phyloP scores from a whole-genome alignment of 2,888 invertebrate genomes.

The Phrixothrix hirtus region DNA sequence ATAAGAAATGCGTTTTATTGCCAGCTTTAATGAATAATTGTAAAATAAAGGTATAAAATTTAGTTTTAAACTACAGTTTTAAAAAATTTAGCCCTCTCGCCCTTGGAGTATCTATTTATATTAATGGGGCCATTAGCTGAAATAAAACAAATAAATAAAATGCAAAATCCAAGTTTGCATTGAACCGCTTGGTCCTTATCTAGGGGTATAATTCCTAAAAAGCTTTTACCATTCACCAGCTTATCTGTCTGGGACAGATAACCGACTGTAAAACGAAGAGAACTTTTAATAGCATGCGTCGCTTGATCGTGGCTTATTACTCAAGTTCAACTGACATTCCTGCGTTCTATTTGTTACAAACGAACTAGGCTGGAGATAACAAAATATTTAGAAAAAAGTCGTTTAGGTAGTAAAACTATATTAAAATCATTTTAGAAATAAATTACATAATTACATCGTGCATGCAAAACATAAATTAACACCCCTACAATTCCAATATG shows the following conservation, averaged over 20 bases:
- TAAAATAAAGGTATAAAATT: not conserved
- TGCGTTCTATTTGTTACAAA: conserved; percentile 1
- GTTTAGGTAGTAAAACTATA: too few species aligned
- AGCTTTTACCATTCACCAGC: conserved; percentile 22
- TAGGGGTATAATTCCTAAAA: conserved; percentile 21
- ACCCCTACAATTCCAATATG: not conserved
- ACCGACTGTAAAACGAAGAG: conserved; percentile 29
- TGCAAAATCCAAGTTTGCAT: conserved; percentile 18
- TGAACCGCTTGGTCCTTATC: conserved; percentile 20
- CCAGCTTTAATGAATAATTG: too few species aligned
- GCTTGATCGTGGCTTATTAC: conserved; percentile 24
- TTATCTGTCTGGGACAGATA: conserved; percentile 28
- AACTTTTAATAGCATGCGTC: conserved; percentile 25
- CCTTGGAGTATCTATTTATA: conserved; percentile 4
- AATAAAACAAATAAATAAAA: conserved; percentile 17
- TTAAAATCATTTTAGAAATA: too few species aligned
- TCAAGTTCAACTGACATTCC: conserved; percentile 9
- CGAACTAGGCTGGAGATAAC: not conserved
- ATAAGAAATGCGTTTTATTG: too few species aligned
- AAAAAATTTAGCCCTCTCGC: conserved; percentile 2
- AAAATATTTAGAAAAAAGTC: too few species aligned
- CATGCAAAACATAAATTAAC: not conserved
- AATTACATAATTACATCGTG: too few species aligned
- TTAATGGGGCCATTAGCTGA: conserved; percentile 6
- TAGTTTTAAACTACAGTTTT: too few species aligned